phyloP scores from a whole-genome alignment of 2,888 invertebrate genomes.

The Orchestes rusci region DNA sequence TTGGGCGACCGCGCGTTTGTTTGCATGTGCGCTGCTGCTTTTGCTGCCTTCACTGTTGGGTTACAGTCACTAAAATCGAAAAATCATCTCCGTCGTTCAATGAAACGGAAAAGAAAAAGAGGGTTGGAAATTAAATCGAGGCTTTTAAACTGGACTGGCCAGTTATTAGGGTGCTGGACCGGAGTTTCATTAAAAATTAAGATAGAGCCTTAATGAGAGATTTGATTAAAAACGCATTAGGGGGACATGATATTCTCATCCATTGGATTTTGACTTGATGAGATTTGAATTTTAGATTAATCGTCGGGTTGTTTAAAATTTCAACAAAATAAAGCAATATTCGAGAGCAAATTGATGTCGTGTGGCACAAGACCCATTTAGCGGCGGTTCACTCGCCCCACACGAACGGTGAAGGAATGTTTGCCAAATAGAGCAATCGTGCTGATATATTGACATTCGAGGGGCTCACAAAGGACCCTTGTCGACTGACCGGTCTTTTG shows the following conservation, averaged over 20 bases:
- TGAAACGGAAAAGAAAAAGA: too few relatives aligned
- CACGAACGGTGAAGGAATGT: slow-evolving; percentile 24
- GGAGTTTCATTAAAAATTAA: slow-evolving; percentile 43
- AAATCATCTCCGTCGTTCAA: too few relatives aligned
- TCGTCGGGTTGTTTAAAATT: background rate
- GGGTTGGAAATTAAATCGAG: too few relatives aligned
- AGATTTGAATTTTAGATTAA: slow-evolving; percentile 1
- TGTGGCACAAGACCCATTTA: slow-evolving; percentile 15
- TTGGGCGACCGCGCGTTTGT: slow-evolving; percentile 41
- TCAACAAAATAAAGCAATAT: too few relatives aligned
- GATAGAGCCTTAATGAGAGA: slow-evolving; percentile 43
- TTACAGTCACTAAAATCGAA: too few relatives aligned
- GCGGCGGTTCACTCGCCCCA: slow-evolving; percentile 12
- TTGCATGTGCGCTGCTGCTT: slow-evolving; percentile 7
- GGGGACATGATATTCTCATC: slow-evolving; percentile 25
- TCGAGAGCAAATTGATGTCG: too few relatives aligned
- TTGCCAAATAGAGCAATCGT: slow-evolving; percentile 38
- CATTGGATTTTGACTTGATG: slow-evolving; percentile 7
- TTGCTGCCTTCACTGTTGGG: too few relatives aligned
- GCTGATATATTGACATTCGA: slow-evolving; percentile 42
- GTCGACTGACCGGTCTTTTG: slow-evolving; percentile 17
- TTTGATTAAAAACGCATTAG: slow-evolving; percentile 46
- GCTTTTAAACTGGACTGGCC: background rate
- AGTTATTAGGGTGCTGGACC: slow-evolving; percentile 11
- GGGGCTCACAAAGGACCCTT: slow-evolving; percentile 34